Evolutionary conservation across 2,797 vertebrate species (phyloP), one percentile per base, ranked within the genome.

Genomic region (Rhincodon typus): DNA sequence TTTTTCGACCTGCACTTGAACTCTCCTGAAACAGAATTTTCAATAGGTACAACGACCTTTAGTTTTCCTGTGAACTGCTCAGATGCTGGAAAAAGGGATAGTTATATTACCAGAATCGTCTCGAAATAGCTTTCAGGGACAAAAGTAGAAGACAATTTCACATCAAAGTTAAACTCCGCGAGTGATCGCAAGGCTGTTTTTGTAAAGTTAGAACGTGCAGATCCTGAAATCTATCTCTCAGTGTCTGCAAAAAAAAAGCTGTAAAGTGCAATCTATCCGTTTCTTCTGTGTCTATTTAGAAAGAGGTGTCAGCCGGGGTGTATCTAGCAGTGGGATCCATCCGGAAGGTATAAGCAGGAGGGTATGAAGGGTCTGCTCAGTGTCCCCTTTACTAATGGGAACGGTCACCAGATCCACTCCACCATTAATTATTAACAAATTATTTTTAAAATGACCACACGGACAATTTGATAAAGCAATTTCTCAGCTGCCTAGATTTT

Each of bases 251-350:
- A 74, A 50, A 34, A 77, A 77, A n/a, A 17, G 46, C 69, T 53
- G 27, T 7, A 8, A 17, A 94, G 62, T 94, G 94, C 25, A n/a
- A 72, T 74, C 46, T 27, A 74, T 34, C 50, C 69, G 34, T 50
- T 27, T 30, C 53, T 62, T 15, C 99, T 99, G 98, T 98, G 99
- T 99, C 98, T 98, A 98, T 98, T 99, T 98, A 99, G 99, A 98
- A 99, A 99, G 99, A 98, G 98, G 99, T 99, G 99, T 99, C 99
- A 98, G 57, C 98, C 99, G 98, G 98, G 98, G 98, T 98, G 97
- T 98, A 99, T 99, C 99, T 99, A 99, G 99, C 99, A 98, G 98
- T 97, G 96, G 98, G 98, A 99, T 99, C 99, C 99, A 99, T 99
- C 99, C 98, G 97, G 98, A 98, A 98, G 98, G 98, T 19, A 84